These are phyloP conservation scores for Salticus scenicus DNA, from an alignment of 2,888 invertebrate species.

Conservation along the genomic window DNA sequence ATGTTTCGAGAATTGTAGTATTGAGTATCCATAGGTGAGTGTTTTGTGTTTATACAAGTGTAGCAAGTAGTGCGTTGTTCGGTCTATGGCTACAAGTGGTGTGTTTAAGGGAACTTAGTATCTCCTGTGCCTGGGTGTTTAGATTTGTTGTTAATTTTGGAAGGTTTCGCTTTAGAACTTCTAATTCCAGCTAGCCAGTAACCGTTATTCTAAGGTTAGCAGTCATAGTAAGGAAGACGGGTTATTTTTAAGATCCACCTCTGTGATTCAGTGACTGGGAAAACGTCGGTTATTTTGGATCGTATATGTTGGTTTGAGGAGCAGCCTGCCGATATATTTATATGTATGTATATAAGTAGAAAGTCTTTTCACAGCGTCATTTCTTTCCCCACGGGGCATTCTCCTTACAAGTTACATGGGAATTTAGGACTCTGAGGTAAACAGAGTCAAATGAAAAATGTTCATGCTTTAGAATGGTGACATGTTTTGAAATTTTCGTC, in stretches of 20 bases:
- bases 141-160: conserved; percentile 71
- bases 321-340: conserved; percentile 68
- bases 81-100: conserved; percentile 52
- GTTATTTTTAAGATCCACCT: conserved; percentile 70
- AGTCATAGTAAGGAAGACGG: conserved; percentile 69
- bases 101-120: conserved; percentile 41
- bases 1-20: not conserved
- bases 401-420: conserved; percentile 22
- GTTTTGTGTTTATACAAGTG: conserved; percentile 20
- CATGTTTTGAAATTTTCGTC: too few species aligned
- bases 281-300: conserved; percentile 68
- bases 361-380: conserved; percentile 39
- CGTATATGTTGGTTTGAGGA: conserved; percentile 66
- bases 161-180: conserved; percentile 71
- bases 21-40: conserved; percentile 18
- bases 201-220: conserved; percentile 69
- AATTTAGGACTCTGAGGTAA: not conserved
- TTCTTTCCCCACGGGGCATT: conserved; percentile 35
- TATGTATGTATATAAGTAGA: conserved; percentile 61
- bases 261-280: conserved; percentile 66
- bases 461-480: too few species aligned
- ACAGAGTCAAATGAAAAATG: too few species aligned
- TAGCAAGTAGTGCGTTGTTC: conserved; percentile 37
- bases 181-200: conserved; percentile 71
- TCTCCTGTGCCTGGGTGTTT: conserved; percentile 67